Percentiles rank a stretch among this genome's conserved stretches.
Conservation (phyloP, 2,797 vertebrate genomes). For the Tapera naevia region DNA sequence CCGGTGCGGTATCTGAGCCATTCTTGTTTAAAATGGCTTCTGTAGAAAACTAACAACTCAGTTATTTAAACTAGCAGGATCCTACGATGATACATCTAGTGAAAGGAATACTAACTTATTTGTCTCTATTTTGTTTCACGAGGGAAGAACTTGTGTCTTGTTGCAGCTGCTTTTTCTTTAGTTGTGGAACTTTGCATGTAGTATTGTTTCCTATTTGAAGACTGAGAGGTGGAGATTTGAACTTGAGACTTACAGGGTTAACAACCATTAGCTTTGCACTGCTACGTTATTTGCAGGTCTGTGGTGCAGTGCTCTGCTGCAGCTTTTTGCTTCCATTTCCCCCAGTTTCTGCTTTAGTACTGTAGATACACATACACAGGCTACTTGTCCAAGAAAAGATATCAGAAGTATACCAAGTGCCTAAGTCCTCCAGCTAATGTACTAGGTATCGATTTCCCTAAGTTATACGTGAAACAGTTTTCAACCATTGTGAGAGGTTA, state of each 20-base stretch:
- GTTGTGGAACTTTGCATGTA: slow-evolving; percentile 77
- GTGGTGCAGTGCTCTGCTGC: slow-evolving; percentile 77
- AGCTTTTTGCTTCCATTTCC: slow-evolving; percentile 55
- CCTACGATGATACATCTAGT: slow-evolving; percentile 80
- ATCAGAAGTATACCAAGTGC: slow-evolving; percentile 78
- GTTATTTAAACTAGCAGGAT: slow-evolving; percentile 83
- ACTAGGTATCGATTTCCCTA: slow-evolving; percentile 74
- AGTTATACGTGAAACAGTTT: slow-evolving; percentile 65
- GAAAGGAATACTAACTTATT: slow-evolving; percentile 80
- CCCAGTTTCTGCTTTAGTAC: slow-evolving; percentile 68
- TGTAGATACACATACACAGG: slow-evolving; percentile 70
- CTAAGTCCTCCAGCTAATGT: slow-evolving; percentile 79
- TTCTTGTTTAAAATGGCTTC: slow-evolving; percentile 81
- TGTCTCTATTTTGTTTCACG: slow-evolving; percentile 78
- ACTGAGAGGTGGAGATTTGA: slow-evolving; percentile 73
- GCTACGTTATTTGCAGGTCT: slow-evolving; percentile 72
- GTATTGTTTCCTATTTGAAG: slow-evolving; percentile 68
- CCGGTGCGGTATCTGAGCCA: slow-evolving; percentile 80
- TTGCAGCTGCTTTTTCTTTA: slow-evolving; percentile 81
- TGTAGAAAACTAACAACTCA: slow-evolving; percentile 80
- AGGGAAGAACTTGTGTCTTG: slow-evolving; percentile 76
- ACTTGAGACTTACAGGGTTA: slow-evolving; percentile 79
- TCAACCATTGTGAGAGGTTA: slow-evolving; percentile 70
- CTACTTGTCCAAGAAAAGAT: slow-evolving; percentile 78
- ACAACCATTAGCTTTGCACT: slow-evolving; percentile 73